Evolutionary conservation across 2,797 vertebrate species (phyloP).

Genomic region (Chloroceryle amazona): DNA sequence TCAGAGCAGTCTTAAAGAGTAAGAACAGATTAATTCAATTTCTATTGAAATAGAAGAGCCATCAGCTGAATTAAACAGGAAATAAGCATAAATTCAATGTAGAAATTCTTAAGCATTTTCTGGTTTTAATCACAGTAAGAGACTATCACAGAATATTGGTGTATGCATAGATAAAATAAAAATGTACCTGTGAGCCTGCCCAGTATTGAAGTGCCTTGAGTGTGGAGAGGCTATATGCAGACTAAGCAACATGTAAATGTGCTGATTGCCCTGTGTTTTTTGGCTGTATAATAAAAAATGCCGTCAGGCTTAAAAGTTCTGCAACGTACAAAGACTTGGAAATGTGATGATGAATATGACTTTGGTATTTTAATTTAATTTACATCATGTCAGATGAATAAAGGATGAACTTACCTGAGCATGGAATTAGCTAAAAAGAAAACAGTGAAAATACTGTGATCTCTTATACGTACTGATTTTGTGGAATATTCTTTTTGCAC

Average conservation of each 20-base stretch:
- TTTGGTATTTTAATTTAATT: background rate
- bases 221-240: background rate
- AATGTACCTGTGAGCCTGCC: background rate
- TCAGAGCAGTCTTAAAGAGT: conserved; percentile 22
- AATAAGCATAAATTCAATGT: conserved; percentile 50
- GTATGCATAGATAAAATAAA: background rate
- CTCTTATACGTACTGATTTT: background rate
- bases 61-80: conserved; percentile 56
- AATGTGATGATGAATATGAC: background rate
- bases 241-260: background rate
- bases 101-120: conserved; percentile 61
- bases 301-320: background rate
- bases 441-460: background rate
- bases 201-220: background rate
- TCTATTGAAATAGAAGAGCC: conserved; percentile 39
- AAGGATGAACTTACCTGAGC: background rate
- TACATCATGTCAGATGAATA: background rate
- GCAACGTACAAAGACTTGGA: background rate
- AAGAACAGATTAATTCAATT: conserved; percentile 43
- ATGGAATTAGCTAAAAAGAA: background rate
- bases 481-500: background rate
- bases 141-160: conserved; percentile 3
- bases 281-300: background rate
- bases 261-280: background rate
- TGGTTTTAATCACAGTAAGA: conserved; percentile 59